Conservation (phyloP, 92 coral and sea anemone genomes). For the Chrysogorgia sp. region DNA sequence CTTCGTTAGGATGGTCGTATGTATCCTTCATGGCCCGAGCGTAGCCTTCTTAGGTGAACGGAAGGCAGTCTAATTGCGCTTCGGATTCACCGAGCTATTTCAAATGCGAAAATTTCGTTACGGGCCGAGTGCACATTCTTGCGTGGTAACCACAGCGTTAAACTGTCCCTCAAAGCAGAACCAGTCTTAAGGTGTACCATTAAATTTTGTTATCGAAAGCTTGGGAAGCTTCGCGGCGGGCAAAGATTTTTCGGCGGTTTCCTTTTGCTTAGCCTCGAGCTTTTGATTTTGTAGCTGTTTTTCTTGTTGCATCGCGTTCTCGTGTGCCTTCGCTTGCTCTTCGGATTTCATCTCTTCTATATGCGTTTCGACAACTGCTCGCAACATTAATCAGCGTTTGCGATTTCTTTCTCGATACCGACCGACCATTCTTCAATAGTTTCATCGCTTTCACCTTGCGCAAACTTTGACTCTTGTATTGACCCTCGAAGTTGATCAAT, state of each 20-base stretch:
- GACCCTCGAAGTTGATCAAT: slow-evolving; percentile 29
- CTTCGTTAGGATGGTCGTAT: slow-evolving; percentile 19
- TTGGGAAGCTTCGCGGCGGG: slow-evolving; percentile 37
- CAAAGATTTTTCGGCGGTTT: not conserved
- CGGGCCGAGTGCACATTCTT: slow-evolving; percentile 2
- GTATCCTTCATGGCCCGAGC: slow-evolving; percentile 9
- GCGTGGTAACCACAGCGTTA: slow-evolving; percentile 37
- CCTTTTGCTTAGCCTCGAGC: slow-evolving; percentile 23
- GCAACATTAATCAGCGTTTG: slow-evolving; percentile 1
- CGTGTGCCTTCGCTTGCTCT: slow-evolving; percentile 6
- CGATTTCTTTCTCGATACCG: slow-evolving; percentile 4
- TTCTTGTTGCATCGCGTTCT: slow-evolving; percentile 6
- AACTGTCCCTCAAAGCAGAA: slow-evolving; percentile 37
- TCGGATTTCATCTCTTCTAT: not conserved
- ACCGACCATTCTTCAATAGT: slow-evolving; percentile 17
- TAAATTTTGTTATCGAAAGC: slow-evolving; percentile 16
- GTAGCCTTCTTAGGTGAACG: slow-evolving; percentile 17
- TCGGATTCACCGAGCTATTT: slow-evolving; percentile 3
- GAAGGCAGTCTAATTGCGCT: slow-evolving; percentile 13
- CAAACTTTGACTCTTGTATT: slow-evolving; percentile 26
- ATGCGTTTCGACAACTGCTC: not conserved
- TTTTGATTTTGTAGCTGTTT: slow-evolving; percentile 28
- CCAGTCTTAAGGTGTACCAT: slow-evolving; percentile 28
- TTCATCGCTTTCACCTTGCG: slow-evolving; percentile 35
- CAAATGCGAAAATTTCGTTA: slow-evolving; percentile 9